phyloP scores from a whole-genome alignment of 2,888 invertebrate genomes.

The Andricus curvator region DNA sequence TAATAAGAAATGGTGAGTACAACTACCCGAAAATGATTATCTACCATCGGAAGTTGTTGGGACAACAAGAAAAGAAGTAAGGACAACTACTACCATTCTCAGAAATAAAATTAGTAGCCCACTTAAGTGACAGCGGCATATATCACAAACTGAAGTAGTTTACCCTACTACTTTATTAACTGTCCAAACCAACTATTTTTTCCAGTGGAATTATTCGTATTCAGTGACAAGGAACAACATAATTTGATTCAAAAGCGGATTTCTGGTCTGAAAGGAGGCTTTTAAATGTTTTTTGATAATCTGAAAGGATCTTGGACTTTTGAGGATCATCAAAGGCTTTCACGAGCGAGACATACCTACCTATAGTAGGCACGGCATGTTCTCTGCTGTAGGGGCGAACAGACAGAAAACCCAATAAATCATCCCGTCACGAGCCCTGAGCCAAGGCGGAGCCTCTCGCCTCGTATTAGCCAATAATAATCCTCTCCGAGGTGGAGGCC shows the following conservation, averaged over 20 bases:
- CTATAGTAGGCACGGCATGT: conserved; percentile 69
- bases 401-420: conserved; percentile 81
- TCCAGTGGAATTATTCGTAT: no score
- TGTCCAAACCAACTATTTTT: no score
- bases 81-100: no score
- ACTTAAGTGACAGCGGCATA: no score
- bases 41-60: no score
- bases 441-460: conserved; percentile 81
- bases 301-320: background rate
- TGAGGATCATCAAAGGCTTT: conserved; percentile 31
- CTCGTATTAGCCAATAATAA: conserved; percentile 83
- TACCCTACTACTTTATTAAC: no score
- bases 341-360: conserved; percentile 49
- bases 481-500: conserved; percentile 80
- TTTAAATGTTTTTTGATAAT: background rate
- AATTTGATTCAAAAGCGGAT: background rate
- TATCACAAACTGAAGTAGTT: no score
- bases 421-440: conserved; percentile 81
- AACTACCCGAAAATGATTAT: no score
- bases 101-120: no score
- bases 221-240: background rate
- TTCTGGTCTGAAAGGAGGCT: background rate
- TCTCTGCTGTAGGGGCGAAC: conserved; percentile 76
- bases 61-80: no score
- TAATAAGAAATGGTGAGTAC: no score